Percentiles rank a stretch among this genome's conserved stretches.
These are phyloP conservation scores for Leucozona laternaria DNA, from an alignment of 2,888 invertebrate genomes.

Conservation along the genomic window DNA sequence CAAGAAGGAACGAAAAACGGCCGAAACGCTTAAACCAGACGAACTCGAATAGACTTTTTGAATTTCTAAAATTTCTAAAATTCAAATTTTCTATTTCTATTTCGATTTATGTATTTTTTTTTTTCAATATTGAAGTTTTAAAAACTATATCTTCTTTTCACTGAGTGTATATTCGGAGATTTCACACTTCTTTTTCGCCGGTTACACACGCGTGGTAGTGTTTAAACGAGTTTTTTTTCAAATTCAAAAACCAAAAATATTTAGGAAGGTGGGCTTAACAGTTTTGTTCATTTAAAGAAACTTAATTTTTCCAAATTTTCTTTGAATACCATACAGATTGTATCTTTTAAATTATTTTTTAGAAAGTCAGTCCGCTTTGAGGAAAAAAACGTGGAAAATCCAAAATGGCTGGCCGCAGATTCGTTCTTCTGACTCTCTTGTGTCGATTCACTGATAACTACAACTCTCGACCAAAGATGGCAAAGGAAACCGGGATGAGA, in stretches of 20 bases:
- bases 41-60: conserved; percentile 29
- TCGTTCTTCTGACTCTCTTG: conserved; percentile 63
- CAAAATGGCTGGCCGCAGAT: conserved; percentile 72
- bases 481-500: conserved; percentile 47
- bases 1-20: conserved; percentile 3
- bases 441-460: conserved; percentile 69
- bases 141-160: not conserved
- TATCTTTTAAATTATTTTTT: conserved; percentile 26
- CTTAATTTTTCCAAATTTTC: not conserved
- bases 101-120: conserved; percentile 12
- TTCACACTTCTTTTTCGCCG: conserved; percentile 15
- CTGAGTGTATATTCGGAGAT: conserved; percentile 8
- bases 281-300: not conserved
- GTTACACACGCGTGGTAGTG: conserved; percentile 22
- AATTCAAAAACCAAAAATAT: not conserved
- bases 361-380: conserved; percentile 37
- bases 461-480: conserved; percentile 55
- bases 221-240: not conserved
- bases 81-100: conserved; percentile 14
- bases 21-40: conserved; percentile 38
- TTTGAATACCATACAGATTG: not conserved
- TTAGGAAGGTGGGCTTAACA: not conserved
- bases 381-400: conserved; percentile 71
- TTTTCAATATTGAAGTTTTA: not conserved
- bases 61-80: conserved; percentile 36